These are phyloP conservation scores for Philypnodon macrostomus DNA, from an alignment of 2,797 vertebrate genomes.

Conservation along the genomic window DNA sequence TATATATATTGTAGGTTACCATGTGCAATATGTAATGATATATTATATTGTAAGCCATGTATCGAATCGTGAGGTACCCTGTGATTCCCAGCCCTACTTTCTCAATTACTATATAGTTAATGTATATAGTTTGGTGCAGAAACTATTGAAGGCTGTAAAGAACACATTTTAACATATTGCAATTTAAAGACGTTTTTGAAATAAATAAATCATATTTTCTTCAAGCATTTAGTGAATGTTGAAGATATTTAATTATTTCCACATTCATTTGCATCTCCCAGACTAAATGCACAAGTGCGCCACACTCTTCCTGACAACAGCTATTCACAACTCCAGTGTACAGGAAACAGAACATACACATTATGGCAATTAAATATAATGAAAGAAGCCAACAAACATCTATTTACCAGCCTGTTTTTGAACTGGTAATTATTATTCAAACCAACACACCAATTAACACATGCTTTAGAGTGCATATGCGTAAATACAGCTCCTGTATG, in stretches of 20 bases:
- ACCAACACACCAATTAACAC: neutral
- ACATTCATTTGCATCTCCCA: constrained; percentile 2
- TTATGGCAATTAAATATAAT: neutral
- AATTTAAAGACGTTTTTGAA: neutral
- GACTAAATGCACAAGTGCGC: neutral
- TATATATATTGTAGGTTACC: no score
- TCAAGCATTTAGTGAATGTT: constrained; percentile 12
- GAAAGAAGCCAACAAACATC: neutral
- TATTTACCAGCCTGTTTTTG: neutral
- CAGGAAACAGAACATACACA: neutral
- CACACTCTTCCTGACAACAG: neutral
- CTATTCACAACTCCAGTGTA: neutral
- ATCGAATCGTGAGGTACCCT: no score
- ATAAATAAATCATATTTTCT: constrained; percentile 1
- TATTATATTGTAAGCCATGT: no score
- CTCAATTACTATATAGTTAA: no score
- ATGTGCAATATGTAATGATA: no score
- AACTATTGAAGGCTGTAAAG: no score
- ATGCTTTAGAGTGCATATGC: neutral
- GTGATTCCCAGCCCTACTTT: no score
- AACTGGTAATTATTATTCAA: neutral
- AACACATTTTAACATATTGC: constrained; percentile 23
- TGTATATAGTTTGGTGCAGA: no score
- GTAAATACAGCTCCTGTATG: neutral
- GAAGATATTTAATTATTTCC: constrained; percentile 16